Conservation (phyloP, 2,113 vertebrate genomes). For the Ammodytes marinus region DNA sequence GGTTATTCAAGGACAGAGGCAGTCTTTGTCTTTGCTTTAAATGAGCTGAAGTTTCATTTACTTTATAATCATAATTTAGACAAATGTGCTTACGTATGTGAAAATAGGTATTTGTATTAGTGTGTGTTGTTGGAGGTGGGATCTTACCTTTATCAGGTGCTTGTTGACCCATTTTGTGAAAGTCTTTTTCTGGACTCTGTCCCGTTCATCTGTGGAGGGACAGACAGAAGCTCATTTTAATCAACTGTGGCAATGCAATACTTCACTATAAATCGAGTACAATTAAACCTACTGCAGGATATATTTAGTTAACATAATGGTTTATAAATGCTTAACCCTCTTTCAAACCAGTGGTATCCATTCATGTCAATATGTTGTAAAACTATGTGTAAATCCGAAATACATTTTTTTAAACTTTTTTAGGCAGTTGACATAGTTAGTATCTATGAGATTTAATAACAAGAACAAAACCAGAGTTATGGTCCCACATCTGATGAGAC, state of each 20-base stretch:
- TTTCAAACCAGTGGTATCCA: background rate
- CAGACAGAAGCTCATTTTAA: slow-evolving; percentile 11
- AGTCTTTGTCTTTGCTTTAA: background rate
- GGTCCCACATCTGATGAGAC: background rate
- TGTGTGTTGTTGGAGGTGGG: background rate
- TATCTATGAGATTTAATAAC: background rate
- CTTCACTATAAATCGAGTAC: background rate
- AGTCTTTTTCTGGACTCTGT: slow-evolving; percentile 94
- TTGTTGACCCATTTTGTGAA: slow-evolving; percentile 98
- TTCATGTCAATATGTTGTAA: background rate
- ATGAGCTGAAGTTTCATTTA: background rate
- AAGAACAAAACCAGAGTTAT: background rate
- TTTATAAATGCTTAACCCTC: background rate
- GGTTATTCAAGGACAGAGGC: slow-evolving; percentile 7
- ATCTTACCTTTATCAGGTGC: slow-evolving; percentile 91
- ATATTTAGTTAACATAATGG: background rate
- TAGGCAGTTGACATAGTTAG: background rate
- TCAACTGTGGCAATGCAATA: background rate
- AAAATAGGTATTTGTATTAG: rapidly evolving
- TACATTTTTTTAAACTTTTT: background rate
- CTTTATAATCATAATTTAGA: background rate
- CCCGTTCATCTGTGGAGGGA: slow-evolving; percentile 88
- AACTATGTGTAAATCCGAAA: too few species aligned
- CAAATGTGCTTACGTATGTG: background rate
- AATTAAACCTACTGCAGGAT: too few species aligned